Evolutionary conservation across 2,888 invertebrate species (phyloP).

Genomic region (Venusia cambrica): DNA sequence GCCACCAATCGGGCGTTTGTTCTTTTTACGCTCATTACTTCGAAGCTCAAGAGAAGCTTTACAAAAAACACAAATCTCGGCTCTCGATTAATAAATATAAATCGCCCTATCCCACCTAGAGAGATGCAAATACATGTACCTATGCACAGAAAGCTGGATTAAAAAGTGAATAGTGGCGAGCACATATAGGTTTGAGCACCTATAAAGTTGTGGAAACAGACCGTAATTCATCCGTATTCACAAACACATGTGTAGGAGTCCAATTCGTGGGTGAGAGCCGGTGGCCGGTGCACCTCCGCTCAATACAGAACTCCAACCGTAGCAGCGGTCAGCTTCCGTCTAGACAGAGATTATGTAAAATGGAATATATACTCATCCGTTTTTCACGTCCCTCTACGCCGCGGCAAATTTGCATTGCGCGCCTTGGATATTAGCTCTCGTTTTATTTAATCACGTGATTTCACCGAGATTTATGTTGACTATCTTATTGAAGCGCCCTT

Average conservation of each 20-base stretch:
- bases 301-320: constrained; percentile 49
- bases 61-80: constrained; percentile 16
- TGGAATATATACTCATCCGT: constrained; percentile 62
- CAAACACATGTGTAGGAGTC: constrained; percentile 53
- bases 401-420: constrained; percentile 54
- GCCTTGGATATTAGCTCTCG: constrained; percentile 51
- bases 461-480: constrained; percentile 43
- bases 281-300: constrained; percentile 31
- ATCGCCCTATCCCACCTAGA: not conserved
- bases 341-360: constrained; percentile 77
- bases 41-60: constrained; percentile 18
- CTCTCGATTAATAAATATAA: constrained; percentile 8
- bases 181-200: constrained; percentile 43
- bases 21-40: constrained; percentile 29
- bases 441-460: constrained; percentile 60
- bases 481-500: constrained; percentile 44
- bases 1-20: constrained; percentile 32
- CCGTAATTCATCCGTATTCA: constrained; percentile 51
- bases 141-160: constrained; percentile 19
- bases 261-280: constrained; percentile 40
- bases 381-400: constrained; percentile 59
- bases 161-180: constrained; percentile 14
- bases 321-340: constrained; percentile 62
- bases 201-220: constrained; percentile 52
- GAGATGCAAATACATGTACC: constrained; percentile 4